phyloP scores from a whole-genome alignment of 2,888 invertebrate species.

The Oligia strigilis region DNA sequence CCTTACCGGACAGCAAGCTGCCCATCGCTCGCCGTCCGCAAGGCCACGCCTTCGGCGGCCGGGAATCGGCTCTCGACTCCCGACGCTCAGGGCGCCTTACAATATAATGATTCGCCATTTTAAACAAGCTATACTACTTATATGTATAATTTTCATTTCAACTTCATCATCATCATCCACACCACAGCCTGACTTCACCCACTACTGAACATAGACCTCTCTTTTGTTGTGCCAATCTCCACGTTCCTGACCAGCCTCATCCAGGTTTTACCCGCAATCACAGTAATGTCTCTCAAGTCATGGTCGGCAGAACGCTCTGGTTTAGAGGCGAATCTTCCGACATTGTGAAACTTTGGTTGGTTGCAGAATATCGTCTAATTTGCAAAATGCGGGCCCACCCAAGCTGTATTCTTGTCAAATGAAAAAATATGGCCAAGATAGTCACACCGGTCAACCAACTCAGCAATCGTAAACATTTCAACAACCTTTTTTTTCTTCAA shows the following conservation, averaged over 20 bases:
- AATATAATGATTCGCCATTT: background rate
- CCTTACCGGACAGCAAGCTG: no score
- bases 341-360: background rate
- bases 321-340: background rate
- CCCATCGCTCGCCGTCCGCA: no score
- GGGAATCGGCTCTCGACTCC: no score
- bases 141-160: background rate
- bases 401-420: background rate
- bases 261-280: background rate
- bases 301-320: background rate
- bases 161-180: background rate
- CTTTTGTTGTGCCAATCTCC: background rate
- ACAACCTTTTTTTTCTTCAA: background rate
- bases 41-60: no score
- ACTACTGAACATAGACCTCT: background rate
- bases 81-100: background rate
- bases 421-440: background rate
- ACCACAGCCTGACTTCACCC: background rate
- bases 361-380: background rate
- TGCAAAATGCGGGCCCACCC: background rate
- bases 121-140: background rate
- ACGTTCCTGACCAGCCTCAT: background rate
- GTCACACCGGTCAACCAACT: background rate
- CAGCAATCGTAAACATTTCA: background rate
- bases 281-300: background rate